A percentile compares a stretch with the other conserved stretches of the same genome.
Evolutionary conservation across 2,888 invertebrate genomes (phyloP).

Genomic region (Melanargia galathea): DNA sequence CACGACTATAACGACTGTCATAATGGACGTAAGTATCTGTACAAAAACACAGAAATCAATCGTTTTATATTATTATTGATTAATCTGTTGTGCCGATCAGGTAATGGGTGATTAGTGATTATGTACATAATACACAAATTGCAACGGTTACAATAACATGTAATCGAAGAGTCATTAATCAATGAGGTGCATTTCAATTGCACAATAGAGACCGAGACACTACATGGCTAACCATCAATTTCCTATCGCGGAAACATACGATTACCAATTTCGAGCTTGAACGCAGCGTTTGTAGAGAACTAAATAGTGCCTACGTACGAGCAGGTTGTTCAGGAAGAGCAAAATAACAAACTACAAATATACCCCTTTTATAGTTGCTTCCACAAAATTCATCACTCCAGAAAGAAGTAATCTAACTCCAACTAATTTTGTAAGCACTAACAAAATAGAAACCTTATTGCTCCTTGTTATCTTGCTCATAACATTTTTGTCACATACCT

Average conservation of each 20-base stretch:
- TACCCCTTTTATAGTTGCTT: background rate
- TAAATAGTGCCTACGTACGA: background rate
- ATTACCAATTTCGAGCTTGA: conserved; percentile 8
- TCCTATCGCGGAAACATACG: conserved; percentile 34
- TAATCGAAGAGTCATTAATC: conserved; percentile 21
- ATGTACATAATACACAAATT: background rate
- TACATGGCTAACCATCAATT: conserved; percentile 33
- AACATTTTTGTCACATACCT: too few relatives aligned
- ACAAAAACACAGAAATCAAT: too few relatives aligned
- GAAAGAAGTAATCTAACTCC: too few relatives aligned
- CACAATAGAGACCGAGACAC: conserved; percentile 27
- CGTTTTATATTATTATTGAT: too few relatives aligned
- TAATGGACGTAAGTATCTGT: too few relatives aligned
- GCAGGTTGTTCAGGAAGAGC: background rate
- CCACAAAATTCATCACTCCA: too few relatives aligned
- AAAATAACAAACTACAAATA: background rate
- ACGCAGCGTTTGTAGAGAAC: conserved; percentile 9
- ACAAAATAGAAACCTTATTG: too few relatives aligned
- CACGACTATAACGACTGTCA: too few relatives aligned
- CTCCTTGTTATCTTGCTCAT: too few relatives aligned
- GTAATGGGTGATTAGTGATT: conserved; percentile 16
- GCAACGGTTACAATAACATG: conserved; percentile 1
- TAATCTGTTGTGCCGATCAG: background rate
- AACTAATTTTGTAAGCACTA: too few relatives aligned
- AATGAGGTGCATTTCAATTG: conserved; percentile 31